Evolutionary conservation across 2,113 vertebrate species (phyloP).

Genomic region (Rhinopomastus cyanomelas): DNA sequence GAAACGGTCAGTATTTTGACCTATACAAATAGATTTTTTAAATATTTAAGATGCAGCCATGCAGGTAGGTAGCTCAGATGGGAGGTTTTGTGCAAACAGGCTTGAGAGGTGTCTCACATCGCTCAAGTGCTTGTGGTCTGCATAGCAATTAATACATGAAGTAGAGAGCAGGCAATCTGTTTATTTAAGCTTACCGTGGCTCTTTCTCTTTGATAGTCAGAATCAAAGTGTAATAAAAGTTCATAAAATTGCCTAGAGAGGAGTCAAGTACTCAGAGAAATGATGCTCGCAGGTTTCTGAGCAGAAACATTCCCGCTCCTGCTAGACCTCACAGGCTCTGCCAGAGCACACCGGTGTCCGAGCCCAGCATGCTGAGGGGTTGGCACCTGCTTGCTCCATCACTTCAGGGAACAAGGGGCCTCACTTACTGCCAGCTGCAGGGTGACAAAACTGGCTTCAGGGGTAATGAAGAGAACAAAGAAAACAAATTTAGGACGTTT

Average conservation of each 20-base stretch:
- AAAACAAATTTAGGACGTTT: not conserved
- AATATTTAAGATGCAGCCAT: not conserved
- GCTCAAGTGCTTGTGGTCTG: not conserved
- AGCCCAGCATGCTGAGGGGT: fast-evolving
- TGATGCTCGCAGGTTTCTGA: fast-evolving
- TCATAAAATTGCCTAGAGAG: not conserved
- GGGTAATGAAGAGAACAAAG: not conserved
- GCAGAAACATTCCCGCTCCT: fast-evolving
- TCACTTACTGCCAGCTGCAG: not conserved
- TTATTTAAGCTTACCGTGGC: not conserved
- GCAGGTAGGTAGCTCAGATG: not conserved
- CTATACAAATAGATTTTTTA: not conserved
- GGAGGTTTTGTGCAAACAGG: not conserved
- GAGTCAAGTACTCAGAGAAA: not conserved
- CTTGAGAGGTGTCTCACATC: not conserved
- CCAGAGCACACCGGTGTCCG: fast-evolving
- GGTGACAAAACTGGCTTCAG: not conserved
- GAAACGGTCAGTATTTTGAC: not conserved
- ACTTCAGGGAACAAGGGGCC: too few species aligned
- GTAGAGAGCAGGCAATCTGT: not conserved
- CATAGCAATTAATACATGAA: not conserved
- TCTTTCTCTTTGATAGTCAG: not conserved
- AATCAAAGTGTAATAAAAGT: not conserved
- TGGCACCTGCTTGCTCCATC: not conserved
- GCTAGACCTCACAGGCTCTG: too few species aligned